A percentile compares a stretch with the other conserved stretches of the same genome.
Evolutionary conservation across 2,888 invertebrate species (phyloP).

Genomic region (Yponomeuta sedellus): DNA sequence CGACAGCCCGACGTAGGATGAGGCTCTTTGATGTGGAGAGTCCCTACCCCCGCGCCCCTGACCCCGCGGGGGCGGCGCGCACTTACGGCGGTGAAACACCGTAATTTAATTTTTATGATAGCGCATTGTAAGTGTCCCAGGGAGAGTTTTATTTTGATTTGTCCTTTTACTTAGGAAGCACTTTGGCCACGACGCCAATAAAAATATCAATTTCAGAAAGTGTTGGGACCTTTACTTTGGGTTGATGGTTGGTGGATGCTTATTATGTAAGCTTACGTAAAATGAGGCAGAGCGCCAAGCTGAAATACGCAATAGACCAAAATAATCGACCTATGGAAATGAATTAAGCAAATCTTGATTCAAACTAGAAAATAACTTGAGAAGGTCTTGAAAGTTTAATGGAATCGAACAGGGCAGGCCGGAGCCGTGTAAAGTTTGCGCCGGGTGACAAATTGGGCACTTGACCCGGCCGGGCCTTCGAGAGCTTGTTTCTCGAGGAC

Average conservation of each 20-base stretch:
- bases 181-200: slow-evolving; percentile 22
- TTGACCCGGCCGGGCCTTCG: slow-evolving; percentile 70
- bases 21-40: slow-evolving; percentile 67
- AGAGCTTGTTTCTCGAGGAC: slow-evolving; percentile 70
- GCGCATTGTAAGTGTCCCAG: slow-evolving; percentile 66
- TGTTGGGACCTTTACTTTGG: not conserved
- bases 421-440: slow-evolving; percentile 69
- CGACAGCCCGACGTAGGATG: slow-evolving; percentile 47
- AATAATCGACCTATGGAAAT: slow-evolving; percentile 36
- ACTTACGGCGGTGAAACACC: slow-evolving; percentile 67
- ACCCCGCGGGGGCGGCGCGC: slow-evolving; percentile 60
- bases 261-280: not conserved
- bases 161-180: slow-evolving; percentile 39
- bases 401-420: slow-evolving; percentile 70
- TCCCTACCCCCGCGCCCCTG: slow-evolving; percentile 29
- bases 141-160: slow-evolving; percentile 57
- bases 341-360: slow-evolving; percentile 70
- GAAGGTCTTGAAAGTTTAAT: slow-evolving; percentile 76
- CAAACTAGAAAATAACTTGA: slow-evolving; percentile 72
- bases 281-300: not conserved
- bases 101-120: slow-evolving; percentile 76
- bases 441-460: slow-evolving; percentile 76
- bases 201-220: slow-evolving; percentile 12
- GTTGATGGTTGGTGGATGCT: not conserved
- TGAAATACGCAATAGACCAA: slow-evolving; percentile 9